Base-by-base conservation (phyloP, 2,113 vertebrate species). In the Eclectus roratus region DNA sequence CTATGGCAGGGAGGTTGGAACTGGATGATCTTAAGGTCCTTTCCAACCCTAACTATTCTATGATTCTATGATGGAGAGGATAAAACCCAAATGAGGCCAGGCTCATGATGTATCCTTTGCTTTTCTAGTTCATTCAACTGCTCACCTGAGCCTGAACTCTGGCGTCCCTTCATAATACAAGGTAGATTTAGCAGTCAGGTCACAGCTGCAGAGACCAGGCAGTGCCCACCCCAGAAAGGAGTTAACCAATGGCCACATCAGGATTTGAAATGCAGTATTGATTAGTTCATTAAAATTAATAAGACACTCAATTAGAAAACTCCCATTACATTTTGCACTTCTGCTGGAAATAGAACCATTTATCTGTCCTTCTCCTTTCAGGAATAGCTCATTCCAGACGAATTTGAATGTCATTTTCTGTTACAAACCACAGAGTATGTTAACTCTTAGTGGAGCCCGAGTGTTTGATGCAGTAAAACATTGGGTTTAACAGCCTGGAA, bases 211-310 rank as follows among this genome's bases (percentile, higher is more conserved):
- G 50, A 74, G 80, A 78, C 14, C 47, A 43, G 56, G 80, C 68
- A 35, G 18, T 23, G 4, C 13, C 3, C 1, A 35, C 55, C 47
- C 29, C 33, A 41, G 10, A 79, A 83, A 84, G 46, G 80, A 79
- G 43, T 90, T 74, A 69, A 56, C 80, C 37, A 78, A 76, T 0
- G 1, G 82, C 13, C 76, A 68, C 31, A 19, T 91, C 80, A 56
- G 44, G 61, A 60, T 95, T 87, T 2, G 3, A 91, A 94, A 95
- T 92, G 90, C 61, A 96, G 37, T 93, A 95, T 92, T 94, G 91
- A 93, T 96, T 76, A 82, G 69, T 4, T 91, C 88, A 96, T 96
- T 95, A 95, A 96, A 89, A 92, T 95, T 76, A 91, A 94, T 93
- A 82, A 89, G 80, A 37, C 11, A 10, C 44, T 93, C 72, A 77